Base-by-base conservation (phyloP, 2,888 invertebrate genomes). In the Drosophila kambysellisi region DNA sequence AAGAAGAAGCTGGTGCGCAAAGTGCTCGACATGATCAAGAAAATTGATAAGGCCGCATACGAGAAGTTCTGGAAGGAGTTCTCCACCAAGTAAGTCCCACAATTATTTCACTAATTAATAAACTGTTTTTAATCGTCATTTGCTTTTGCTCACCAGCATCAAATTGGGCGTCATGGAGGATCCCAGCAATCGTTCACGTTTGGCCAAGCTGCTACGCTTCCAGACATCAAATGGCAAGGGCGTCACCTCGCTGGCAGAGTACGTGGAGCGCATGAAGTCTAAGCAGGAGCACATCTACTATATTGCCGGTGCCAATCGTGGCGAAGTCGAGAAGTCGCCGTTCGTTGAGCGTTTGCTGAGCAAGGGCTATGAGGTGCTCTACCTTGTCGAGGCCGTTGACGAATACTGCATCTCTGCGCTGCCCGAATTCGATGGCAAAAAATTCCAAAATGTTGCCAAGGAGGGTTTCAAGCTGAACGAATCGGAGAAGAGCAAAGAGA, bases 361-460 rank as follows among this genome's bases (percentile, higher is more conserved):
- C 92, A 98, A 98, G 93, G 99, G 99, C 17, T 98, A 97, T 93
- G 99, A 99, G 95, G 98, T 99, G 66, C 94, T 99, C 74, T 99
- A 96, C 93, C 94, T 99, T 59, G 96, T 96, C 12, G 99, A 99
- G 94, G 98, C 99, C 39, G 99, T 99, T 56, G 99, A 99, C 94
- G 99, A 99, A 94, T 99, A 99, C 94, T 96, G 97, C 88, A 97
- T 99, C 84, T 98, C 98, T 59, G 96, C 98, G 53, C 94, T 99
- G 93, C 99, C 99, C 2, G 99, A 99, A 94, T 99, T 97, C 94
- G 99, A 99, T 91, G 98, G 98, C 63, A 98, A 99, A 94, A 99
- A 99, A 94, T 99, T 99, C 97, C 98, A 98, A 94, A 99, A 99
- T 93, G 98, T 99, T 62, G 99, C 99, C 83, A 99, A 99, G 94